Percentiles rank a stretch among this genome's conserved stretches.
These are phyloP conservation scores for Cheilosia grossa DNA, from an alignment of 2,888 invertebrate genomes.

Conservation along the genomic window DNA sequence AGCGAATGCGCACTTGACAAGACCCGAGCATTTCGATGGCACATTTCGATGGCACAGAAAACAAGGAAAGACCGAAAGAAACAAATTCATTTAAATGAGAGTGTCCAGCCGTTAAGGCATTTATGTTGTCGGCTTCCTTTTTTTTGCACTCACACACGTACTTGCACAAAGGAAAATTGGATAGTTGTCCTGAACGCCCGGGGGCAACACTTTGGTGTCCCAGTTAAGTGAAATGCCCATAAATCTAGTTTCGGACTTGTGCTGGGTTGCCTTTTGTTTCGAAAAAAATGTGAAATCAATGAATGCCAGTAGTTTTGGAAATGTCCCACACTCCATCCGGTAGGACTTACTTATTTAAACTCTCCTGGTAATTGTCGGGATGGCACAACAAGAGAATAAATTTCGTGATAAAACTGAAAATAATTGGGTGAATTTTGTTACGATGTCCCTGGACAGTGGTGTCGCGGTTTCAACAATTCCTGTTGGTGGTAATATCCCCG, in stretches of 20 bases:
- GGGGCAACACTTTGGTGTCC: conserved; percentile 65
- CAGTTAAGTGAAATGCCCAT: conserved; percentile 71
- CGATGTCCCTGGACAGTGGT: conserved; percentile 24
- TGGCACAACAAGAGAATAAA: conserved; percentile 67
- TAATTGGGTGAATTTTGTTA: conserved; percentile 61
- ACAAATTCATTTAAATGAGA: conserved; percentile 71
- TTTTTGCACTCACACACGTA: neutral
- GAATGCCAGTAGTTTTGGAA: conserved; percentile 32
- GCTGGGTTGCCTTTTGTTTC: conserved; percentile 19
- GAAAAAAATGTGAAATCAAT: conserved; percentile 47
- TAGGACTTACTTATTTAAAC: conserved; percentile 67
- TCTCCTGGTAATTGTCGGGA: conserved; percentile 67
- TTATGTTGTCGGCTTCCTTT: conserved; percentile 12
- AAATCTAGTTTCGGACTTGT: conserved; percentile 46
- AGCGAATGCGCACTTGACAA: conserved; percentile 43
- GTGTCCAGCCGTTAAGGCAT: conserved; percentile 62
- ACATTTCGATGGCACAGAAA: conserved; percentile 42
- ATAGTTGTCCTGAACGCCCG: conserved; percentile 60
- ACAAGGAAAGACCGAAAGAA: conserved; percentile 60
- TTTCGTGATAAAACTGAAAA: conserved; percentile 70
- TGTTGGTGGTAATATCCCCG: conserved; percentile 33
- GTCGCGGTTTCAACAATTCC: conserved; percentile 40
- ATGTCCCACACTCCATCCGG: conserved; percentile 54
- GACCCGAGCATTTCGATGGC: conserved; percentile 44
- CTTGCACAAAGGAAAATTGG: conserved; percentile 55